These are phyloP conservation scores for Agapostemon virescens DNA, from an alignment of 2,888 invertebrate species.

Conservation along the genomic window DNA sequence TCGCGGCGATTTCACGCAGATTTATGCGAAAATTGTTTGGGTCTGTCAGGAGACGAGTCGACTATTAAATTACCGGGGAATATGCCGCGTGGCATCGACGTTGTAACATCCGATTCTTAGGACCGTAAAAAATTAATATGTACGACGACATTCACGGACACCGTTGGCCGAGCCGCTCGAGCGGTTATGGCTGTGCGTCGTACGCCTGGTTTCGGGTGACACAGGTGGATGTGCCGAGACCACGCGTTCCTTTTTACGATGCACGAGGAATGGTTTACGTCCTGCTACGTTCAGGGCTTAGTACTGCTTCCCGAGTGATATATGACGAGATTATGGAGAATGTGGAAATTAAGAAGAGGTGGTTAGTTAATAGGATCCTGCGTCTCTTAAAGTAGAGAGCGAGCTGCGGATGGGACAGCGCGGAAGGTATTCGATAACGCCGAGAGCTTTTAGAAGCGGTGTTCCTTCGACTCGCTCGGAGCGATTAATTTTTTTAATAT, in stretches of 20 bases:
- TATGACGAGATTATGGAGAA: neutral
- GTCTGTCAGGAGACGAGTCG: constrained; percentile 19
- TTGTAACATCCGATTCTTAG: constrained; percentile 14
- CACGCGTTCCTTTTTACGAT: constrained; percentile 3
- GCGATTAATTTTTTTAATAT: constrained; percentile 14
- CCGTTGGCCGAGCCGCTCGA: neutral
- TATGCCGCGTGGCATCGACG: neutral
- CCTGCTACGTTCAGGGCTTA: neutral
- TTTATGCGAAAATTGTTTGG: constrained; percentile 2
- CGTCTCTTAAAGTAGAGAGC: neutral
- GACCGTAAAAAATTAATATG: constrained; percentile 36
- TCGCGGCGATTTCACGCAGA: neutral
- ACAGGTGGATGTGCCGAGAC: constrained; percentile 6
- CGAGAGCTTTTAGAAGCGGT: neutral
- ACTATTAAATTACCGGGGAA: constrained; percentile 51
- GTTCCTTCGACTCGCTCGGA: neutral
- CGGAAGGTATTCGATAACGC: constrained; percentile 1
- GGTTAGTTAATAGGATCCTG: constrained; percentile 1
- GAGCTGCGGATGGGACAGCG: neutral
- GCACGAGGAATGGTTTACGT: constrained; percentile 13
- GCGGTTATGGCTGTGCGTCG: neutral
- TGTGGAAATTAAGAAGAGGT: constrained; percentile 11
- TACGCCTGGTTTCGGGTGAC: constrained; percentile 7
- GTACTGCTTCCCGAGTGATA: constrained; percentile 17
- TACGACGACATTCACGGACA: constrained; percentile 6